phyloP scores from a whole-genome alignment of 2,113 vertebrate species.

The Rhynchopsitta pachyrhyncha region DNA sequence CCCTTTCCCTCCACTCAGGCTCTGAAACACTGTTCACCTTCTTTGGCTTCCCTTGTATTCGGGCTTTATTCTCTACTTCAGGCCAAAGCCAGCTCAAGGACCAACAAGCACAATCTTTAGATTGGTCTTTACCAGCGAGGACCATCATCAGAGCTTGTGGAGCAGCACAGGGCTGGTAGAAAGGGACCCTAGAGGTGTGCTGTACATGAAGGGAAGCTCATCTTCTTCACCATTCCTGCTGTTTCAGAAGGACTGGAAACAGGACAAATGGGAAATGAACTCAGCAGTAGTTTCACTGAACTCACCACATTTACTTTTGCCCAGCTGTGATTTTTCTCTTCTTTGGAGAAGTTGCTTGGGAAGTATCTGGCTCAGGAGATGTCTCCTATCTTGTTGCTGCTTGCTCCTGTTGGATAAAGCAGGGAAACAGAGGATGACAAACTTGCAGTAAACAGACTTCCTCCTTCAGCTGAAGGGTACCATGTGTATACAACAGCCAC shows the following conservation, averaged over 20 bases:
- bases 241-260: not conserved
- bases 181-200: not conserved
- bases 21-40: not conserved
- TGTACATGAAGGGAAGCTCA: not conserved
- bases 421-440: not conserved
- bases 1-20: not conserved
- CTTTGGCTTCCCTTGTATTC: not conserved
- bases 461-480: not conserved
- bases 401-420: not conserved
- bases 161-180: not conserved
- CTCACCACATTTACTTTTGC: not conserved
- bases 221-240: not conserved
- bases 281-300: not conserved
- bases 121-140: not conserved
- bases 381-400: not conserved
- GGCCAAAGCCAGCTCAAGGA: not conserved
- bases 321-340: not conserved
- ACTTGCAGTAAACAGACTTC: not conserved
- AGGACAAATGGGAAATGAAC: not conserved
- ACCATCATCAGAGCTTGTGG: not conserved
- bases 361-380: not conserved
- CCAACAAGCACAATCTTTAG: not conserved
- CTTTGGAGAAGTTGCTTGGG: not conserved
- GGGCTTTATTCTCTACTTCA: not conserved
- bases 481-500: rapidly evolving